phyloP scores from a whole-genome alignment of 2,113 vertebrate species.

The Tiliqua scincoides region DNA sequence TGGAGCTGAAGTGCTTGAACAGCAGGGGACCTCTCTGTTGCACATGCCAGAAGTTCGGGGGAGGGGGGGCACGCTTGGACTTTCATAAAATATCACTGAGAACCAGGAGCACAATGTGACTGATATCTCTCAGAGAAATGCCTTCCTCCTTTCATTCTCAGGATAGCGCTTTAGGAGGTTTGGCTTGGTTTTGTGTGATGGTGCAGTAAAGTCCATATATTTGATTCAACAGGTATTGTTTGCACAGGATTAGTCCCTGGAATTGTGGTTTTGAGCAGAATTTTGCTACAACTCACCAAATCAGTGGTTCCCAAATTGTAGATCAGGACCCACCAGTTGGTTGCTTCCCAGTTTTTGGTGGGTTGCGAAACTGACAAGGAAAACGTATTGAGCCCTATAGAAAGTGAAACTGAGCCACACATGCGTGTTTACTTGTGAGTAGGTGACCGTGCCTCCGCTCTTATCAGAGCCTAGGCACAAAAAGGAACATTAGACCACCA shows the following conservation, averaged over 20 bases:
- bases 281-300: too few relatives aligned
- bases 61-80: background rate
- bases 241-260: background rate
- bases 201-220: background rate
- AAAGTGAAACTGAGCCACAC: too few relatives aligned
- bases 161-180: background rate
- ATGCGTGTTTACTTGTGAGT: too few relatives aligned
- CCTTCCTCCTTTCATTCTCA: background rate
- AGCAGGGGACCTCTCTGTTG: background rate
- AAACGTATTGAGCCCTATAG: too few relatives aligned
- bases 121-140: background rate
- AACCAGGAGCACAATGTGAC: background rate
- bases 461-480: too few relatives aligned
- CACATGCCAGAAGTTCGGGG: background rate
- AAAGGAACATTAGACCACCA: too few relatives aligned
- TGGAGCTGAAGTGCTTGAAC: background rate
- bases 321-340: too few relatives aligned
- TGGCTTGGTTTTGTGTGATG: background rate
- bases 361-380: too few relatives aligned
- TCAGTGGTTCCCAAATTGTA: too few relatives aligned
- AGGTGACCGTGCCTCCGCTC: too few relatives aligned
- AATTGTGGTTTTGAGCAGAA: background rate
- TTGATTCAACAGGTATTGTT: background rate
- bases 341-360: too few relatives aligned
- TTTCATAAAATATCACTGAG: slow-evolving; percentile 2